phyloP scores from a whole-genome alignment of 2,797 vertebrate genomes.

The Xyrichtys novacula region DNA sequence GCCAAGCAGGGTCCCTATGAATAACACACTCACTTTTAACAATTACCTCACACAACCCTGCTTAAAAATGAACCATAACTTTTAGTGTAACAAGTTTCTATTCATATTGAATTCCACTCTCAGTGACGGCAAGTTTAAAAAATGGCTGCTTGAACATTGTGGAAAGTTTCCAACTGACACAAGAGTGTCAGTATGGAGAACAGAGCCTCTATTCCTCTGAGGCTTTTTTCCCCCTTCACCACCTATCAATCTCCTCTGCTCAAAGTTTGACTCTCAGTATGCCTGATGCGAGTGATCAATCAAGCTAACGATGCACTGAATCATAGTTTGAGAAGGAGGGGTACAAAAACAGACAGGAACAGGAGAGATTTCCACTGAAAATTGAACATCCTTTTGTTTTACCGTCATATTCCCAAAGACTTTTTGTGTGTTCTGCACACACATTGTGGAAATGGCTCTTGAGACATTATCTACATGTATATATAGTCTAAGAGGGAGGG shows the following conservation, averaged over 20 bases:
- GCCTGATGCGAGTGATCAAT: constrained; percentile 56
- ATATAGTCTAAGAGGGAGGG: too few species aligned
- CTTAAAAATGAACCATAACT: too few species aligned
- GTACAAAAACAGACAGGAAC: constrained; percentile 8
- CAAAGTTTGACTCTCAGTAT: constrained; percentile 51
- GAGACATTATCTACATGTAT: too few species aligned
- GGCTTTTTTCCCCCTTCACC: constrained; percentile 10
- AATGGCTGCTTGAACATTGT: constrained; percentile 4
- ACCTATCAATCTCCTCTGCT: constrained; percentile 58
- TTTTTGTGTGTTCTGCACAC: background rate
- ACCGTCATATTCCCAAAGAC: background rate
- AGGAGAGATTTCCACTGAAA: constrained; percentile 16
- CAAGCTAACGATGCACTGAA: constrained; percentile 63
- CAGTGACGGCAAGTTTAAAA: constrained; percentile 26
- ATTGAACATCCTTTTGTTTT: background rate
- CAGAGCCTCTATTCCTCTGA: constrained; percentile 17
- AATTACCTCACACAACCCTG: too few species aligned
- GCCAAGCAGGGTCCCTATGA: too few species aligned
- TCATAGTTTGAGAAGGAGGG: constrained; percentile 38
- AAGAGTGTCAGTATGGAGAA: constrained; percentile 36
- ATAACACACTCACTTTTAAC: too few species aligned
- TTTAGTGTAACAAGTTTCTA: constrained; percentile 13
- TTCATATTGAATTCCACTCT: constrained; percentile 10
- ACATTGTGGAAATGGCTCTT: background rate
- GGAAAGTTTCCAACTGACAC: constrained; percentile 14